Base-by-base conservation (phyloP, 2,888 invertebrate genomes). In the Stegana nigrithorax region DNA sequence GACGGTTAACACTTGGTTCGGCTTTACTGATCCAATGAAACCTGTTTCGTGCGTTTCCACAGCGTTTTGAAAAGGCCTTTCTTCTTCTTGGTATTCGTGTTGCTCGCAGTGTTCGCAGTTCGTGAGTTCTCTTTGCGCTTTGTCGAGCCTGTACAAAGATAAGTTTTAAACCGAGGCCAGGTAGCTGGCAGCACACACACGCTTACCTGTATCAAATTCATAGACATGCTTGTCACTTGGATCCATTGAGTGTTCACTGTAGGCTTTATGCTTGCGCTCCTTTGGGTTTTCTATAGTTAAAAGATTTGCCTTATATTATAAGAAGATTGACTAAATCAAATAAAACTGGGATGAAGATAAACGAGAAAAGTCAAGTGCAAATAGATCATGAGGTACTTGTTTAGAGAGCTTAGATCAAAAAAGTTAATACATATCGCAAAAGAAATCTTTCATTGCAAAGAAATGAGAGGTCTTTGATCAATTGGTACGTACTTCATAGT, bases 21-120 rank as follows among this genome's bases (percentile, higher is more conserved):
- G 8, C 57, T 27, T 69, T 93, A 93, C 86, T 94, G 93, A 86
- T 94, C 94, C 86, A 94, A 87, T 69, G 94, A 94, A 84, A 94
- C 92, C 83, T 94, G 93, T 72, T 93, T 91, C 72, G 94, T 94
- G 80, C 93, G 90, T 86, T 94, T 94, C 94, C 94, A 95, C 75
- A 94, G 91, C 84, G 90, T 93, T 86, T 93, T 93, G 88, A 95
- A 95, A 86, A 95, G 94, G 70, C 94, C 93, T 86, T 93, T 93
- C 85, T 94, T 93, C 87, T 93, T 94, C 72, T 93, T 92, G 62
- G 83, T 75, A 66, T 83, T 84, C 59, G 79, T 68, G 47, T 68
- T 64, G 56, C 61, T 56, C 42, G 71, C 63, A 61, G 78, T 77
- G 67, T 72, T 80, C 51, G 78, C 78, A 60, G 78, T 81, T 63